phyloP scores from a whole-genome alignment of 2,113 vertebrate species.

The Tauraco erythrolophus region DNA sequence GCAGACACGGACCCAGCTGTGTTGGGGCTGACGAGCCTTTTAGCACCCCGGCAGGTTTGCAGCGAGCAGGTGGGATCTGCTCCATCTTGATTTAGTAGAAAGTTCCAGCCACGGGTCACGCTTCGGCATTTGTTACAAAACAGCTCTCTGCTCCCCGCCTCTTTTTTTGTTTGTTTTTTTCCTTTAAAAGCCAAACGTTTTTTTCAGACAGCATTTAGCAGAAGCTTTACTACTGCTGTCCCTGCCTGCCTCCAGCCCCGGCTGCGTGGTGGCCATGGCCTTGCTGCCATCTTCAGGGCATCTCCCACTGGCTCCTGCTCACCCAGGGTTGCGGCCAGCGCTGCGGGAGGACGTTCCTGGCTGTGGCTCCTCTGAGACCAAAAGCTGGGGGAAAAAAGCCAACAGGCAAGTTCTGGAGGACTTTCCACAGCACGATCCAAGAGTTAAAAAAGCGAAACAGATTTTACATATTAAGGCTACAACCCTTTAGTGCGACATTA shows the following conservation, averaged over 20 bases:
- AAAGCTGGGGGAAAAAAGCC: neutral
- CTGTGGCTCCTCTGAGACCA: neutral
- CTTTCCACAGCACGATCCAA: slow-evolving; percentile 50
- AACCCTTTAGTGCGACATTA: slow-evolving; percentile 51
- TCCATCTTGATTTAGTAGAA: neutral
- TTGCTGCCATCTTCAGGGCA: slow-evolving; percentile 36
- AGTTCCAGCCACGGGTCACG: neutral
- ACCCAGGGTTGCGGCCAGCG: neutral
- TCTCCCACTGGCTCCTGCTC: neutral
- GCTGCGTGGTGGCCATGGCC: neutral
- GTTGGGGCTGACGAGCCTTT: neutral
- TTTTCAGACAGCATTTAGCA: neutral
- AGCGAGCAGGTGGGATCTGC: neutral
- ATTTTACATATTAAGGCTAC: slow-evolving; percentile 64
- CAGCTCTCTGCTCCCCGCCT: neutral
- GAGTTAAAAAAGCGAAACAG: slow-evolving; percentile 54
- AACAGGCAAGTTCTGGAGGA: slow-evolving; percentile 20
- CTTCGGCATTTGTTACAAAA: neutral
- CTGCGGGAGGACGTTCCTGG: neutral
- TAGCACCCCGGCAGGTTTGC: neutral
- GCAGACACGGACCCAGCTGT: neutral
- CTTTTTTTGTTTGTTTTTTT: neutral
- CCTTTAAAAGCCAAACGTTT: neutral
- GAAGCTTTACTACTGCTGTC: neutral
- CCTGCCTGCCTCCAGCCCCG: neutral